Evolutionary conservation across 2,113 vertebrate genomes (phyloP).

Genomic region (Mus spicilegus): DNA sequence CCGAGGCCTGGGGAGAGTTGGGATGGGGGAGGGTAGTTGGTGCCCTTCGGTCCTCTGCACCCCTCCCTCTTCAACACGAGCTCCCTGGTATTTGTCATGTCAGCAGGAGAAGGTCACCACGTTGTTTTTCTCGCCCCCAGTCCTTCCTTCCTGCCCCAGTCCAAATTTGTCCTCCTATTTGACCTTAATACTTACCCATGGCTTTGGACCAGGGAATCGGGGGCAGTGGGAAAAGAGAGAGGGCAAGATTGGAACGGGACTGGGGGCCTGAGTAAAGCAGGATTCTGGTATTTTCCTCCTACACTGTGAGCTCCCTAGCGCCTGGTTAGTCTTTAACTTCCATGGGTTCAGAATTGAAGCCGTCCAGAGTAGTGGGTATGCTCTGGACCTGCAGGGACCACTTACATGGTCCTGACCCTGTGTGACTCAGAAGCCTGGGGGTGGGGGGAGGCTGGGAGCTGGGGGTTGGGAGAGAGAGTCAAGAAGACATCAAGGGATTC

Average conservation of each 20-base stretch:
- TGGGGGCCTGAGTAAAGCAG: not conserved
- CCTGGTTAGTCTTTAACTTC: conserved; percentile 47
- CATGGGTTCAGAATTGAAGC: conserved; percentile 21
- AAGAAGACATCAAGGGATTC: not conserved
- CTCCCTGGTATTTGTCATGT: conserved; percentile 81
- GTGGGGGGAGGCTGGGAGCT: not conserved
- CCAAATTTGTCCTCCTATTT: conserved; percentile 67
- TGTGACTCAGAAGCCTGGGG: not conserved
- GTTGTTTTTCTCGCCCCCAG: conserved; percentile 71
- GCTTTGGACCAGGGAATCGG: conserved; percentile 38
- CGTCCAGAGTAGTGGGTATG: not conserved
- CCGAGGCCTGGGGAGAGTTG: not conserved
- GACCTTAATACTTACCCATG: conserved; percentile 53
- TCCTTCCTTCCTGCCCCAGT: conserved; percentile 68
- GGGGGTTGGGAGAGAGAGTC: not conserved
- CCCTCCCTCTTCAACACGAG: conserved; percentile 52
- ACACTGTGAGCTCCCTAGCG: not conserved
- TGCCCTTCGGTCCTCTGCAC: conserved; percentile 66
- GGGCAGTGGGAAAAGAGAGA: not conserved
- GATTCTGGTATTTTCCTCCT: not conserved
- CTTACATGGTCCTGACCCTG: not conserved
- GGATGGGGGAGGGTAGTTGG: conserved; percentile 71
- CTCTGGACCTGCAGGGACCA: not conserved
- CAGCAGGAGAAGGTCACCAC: conserved; percentile 81
- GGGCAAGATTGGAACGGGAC: not conserved